Percentiles rank a stretch among this genome's conserved stretches.
Evolutionary conservation across 2,113 vertebrate genomes (phyloP).

Genomic region (Uria lomvia): DNA sequence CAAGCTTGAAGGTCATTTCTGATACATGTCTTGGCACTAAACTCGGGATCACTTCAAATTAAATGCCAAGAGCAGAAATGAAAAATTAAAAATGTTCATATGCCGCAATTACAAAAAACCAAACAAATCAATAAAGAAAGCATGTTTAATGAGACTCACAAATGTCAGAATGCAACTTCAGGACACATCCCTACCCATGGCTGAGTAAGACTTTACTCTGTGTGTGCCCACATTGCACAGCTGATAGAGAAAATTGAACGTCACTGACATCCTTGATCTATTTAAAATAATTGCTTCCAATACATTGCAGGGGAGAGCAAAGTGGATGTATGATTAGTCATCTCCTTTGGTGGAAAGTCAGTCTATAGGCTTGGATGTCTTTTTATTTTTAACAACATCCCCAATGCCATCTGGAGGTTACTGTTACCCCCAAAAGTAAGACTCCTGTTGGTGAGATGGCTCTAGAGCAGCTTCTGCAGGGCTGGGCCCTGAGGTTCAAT

Average conservation of each 20-base stretch:
- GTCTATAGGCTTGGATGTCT: neutral
- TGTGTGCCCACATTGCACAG: neutral
- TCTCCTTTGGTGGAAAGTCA: neutral
- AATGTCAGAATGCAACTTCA: neutral
- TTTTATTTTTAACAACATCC: neutral
- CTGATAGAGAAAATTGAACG: neutral
- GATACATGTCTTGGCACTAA: neutral
- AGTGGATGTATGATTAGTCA: neutral
- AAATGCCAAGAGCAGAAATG: neutral
- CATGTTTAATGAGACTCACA: neutral
- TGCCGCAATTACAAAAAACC: neutral
- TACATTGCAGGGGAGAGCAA: neutral
- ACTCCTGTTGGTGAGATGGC: neutral
- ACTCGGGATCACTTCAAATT: conserved; percentile 23
- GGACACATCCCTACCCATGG: neutral
- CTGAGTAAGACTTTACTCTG: neutral
- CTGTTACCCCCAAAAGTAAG: neutral
- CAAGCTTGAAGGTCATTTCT: conserved; percentile 57
- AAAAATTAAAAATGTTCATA: conserved; percentile 33
- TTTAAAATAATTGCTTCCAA: conserved; percentile 21
- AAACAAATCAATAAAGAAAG: neutral
- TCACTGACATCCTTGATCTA: neutral
- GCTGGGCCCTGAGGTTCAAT: conserved; percentile 16
- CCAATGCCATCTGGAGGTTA: neutral
- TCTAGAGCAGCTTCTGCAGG: neutral